Evolutionary conservation across 2,113 vertebrate genomes (phyloP).

Genomic region (Melanerpes aurifrons): DNA sequence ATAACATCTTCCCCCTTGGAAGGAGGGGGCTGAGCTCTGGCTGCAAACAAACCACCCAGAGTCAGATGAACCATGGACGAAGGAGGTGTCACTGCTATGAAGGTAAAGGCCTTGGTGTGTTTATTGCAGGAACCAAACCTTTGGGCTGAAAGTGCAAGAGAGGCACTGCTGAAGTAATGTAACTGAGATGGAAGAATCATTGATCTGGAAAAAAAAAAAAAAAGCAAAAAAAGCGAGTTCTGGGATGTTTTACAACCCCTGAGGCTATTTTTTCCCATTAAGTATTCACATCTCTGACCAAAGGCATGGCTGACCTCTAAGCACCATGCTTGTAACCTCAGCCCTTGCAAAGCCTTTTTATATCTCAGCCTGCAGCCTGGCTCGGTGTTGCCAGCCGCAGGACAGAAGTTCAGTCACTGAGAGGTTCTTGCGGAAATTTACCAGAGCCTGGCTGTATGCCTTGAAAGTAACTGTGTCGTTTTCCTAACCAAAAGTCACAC

Average conservation of each 20-base stretch:
- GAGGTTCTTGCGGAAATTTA: neutral
- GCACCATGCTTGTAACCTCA: neutral
- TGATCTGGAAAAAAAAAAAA: neutral
- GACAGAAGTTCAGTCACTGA: neutral
- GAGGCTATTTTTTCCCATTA: neutral
- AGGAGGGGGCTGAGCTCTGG: neutral
- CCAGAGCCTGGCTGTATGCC: neutral
- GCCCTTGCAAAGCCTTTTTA: neutral
- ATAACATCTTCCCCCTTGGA: neutral
- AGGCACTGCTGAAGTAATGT: neutral
- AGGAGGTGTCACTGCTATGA: fast-evolving
- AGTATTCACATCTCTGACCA: neutral
- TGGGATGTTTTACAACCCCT: neutral
- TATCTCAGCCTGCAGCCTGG: neutral
- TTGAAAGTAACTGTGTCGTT: neutral
- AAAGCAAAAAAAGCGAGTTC: neutral
- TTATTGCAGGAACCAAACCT: neutral
- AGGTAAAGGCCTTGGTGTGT: neutral
- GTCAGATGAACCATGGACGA: fast-evolving
- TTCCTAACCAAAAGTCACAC: too few relatives aligned
- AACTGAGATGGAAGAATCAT: neutral
- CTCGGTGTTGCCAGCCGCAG: fast-evolving
- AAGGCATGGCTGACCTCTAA: neutral
- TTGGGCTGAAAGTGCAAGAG: neutral
- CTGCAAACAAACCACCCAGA: neutral